These are phyloP conservation scores for Pseudorectes ferrugineus DNA, from an alignment of 2,113 vertebrate genomes.

Conservation along the genomic window DNA sequence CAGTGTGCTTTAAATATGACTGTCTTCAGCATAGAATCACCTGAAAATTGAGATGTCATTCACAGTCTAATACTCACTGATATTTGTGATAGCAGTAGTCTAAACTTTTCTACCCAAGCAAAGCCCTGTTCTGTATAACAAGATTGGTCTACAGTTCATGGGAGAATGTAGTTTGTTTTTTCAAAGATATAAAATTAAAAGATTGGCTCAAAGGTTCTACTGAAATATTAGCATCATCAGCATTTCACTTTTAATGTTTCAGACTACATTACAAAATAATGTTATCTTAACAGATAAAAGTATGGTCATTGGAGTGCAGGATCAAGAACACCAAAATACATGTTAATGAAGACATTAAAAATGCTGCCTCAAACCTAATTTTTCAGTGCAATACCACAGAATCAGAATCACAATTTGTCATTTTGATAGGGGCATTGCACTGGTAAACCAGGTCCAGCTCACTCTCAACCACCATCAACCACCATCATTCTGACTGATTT, in stretches of 20 bases:
- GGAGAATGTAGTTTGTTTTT: neutral
- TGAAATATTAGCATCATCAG: neutral
- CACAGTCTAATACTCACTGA: neutral
- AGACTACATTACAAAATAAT: neutral
- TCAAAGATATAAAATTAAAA: neutral
- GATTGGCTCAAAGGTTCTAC: neutral
- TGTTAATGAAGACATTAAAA: neutral
- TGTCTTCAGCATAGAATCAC: neutral
- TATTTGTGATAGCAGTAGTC: neutral
- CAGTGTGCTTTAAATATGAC: neutral
- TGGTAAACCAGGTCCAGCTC: neutral
- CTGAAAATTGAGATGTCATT: neutral
- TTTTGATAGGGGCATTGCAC: neutral
- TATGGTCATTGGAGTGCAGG: neutral
- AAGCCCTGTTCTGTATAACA: neutral
- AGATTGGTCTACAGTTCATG: neutral
- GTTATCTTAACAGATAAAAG: neutral
- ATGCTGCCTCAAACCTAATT: neutral
- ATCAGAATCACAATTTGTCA: neutral
- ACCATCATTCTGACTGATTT: neutral
- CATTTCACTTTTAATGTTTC: neutral
- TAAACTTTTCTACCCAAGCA: neutral
- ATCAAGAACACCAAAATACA: neutral
- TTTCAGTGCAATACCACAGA: neutral
- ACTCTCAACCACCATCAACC: neutral